Evolutionary conservation across 2,888 invertebrate species (phyloP).

Genomic region (Tyria jacobaeae): DNA sequence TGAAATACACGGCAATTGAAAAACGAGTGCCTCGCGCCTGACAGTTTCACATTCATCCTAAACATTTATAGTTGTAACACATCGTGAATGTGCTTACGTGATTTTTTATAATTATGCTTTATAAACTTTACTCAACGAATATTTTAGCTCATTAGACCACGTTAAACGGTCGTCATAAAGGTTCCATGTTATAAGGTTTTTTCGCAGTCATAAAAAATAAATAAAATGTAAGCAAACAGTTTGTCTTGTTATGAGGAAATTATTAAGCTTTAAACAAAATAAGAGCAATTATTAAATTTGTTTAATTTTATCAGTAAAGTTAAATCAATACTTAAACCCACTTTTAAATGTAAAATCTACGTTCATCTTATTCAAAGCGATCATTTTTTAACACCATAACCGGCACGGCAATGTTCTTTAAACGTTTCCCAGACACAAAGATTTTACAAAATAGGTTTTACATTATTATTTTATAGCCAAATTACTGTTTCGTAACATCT

Average conservation of each 20-base stretch:
- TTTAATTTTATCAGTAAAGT: background rate
- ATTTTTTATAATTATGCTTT: too few relatives aligned
- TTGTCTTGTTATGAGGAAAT: too few relatives aligned
- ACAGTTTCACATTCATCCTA: slow-evolving; percentile 7
- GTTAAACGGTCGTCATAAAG: too few relatives aligned
- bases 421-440: background rate
- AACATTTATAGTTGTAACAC: slow-evolving; percentile 18
- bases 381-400: too few relatives aligned
- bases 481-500: background rate
- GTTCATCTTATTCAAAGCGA: too few relatives aligned
- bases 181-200: too few relatives aligned
- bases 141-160: background rate
- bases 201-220: too few relatives aligned
- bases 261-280: too few relatives aligned
- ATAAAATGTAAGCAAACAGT: too few relatives aligned
- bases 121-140: slow-evolving; percentile 3
- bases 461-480: background rate
- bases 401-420: background rate
- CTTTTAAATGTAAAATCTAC: too few relatives aligned
- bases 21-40: slow-evolving; percentile 11
- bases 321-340: too few relatives aligned
- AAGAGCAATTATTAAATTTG: background rate
- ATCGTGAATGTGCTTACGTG: slow-evolving; percentile 9
- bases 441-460: slow-evolving; percentile 5
- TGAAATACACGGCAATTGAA: slow-evolving; percentile 20